Base-by-base conservation (phyloP, 1,140 invertebrate species). In the Aphis craccivora region DNA sequence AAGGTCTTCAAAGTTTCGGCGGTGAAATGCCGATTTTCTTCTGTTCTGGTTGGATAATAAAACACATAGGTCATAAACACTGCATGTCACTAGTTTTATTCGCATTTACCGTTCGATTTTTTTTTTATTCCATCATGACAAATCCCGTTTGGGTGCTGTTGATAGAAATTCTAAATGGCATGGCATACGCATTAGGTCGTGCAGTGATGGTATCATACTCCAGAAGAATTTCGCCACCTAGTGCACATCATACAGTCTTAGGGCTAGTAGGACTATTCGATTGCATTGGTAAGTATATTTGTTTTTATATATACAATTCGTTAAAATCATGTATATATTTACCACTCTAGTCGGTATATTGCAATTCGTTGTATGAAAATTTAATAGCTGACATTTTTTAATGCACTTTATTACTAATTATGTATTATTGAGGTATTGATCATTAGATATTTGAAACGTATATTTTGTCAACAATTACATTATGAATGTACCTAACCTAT, bases 11-110 rank as follows among this genome's bases (percentile, higher is more conserved):
- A 95, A 98, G 97, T 94, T 97, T 99, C 94, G 95, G 97, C 40
- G 98, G 98, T 22, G 98, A 99, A 95, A 95, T 98, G 94, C 98
- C 98, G 1, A 98, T 98, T 94, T 98, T 99, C 95, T 98, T 98
- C 95, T 94, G 98, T 22, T 98, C 98, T n/a, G 97, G 97, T 43
- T 96, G 95, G 94, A 97, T 99, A 84, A 95, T 99, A 2, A 97
- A 97, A 94, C 97, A 97, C 95, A 95, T 99, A 2, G 98, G 98
- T 0, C 98, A 98, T 94, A 95, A 97, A 0, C 96, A 97, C 94
- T 96, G 97, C 93, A 98, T 99, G 97, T 97, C 97, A 86, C 94
- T 98, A 43, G 97, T 98, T 4, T 95, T 99, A 30, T 95, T 97
- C 43, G 96, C 96, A 0, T 97, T 97, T 94, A 96, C 97, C 86